phyloP scores from a whole-genome alignment of 2,888 invertebrate species.

The Leptinotarsa juncta region DNA sequence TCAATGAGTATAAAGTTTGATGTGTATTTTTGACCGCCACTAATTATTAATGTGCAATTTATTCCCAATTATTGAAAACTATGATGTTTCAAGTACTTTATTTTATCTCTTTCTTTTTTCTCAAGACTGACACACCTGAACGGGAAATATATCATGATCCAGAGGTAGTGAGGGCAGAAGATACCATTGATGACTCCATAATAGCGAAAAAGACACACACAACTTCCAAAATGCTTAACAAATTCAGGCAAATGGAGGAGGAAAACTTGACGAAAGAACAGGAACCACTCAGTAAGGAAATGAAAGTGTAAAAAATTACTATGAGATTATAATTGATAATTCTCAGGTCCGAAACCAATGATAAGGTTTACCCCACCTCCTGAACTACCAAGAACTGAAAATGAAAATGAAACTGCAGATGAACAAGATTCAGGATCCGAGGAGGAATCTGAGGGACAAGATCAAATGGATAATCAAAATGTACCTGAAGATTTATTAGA shows the following conservation, averaged over 20 bases:
- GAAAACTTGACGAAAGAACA: conserved; percentile 69
- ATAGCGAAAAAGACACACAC: conserved; percentile 75
- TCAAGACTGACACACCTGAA: conserved; percentile 75
- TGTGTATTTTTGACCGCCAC: too few relatives aligned
- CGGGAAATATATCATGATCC: conserved; percentile 81
- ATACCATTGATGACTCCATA: conserved; percentile 67
- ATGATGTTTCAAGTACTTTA: neutral
- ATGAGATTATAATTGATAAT: neutral
- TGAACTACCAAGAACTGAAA: conserved; percentile 67
- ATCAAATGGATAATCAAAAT: conserved; percentile 63
- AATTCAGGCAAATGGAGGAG: conserved; percentile 91
- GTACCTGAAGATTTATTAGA: conserved; percentile 60
- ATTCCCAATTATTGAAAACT: too few relatives aligned
- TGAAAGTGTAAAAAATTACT: neutral
- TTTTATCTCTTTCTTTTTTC: neutral
- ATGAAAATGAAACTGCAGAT: conserved; percentile 61
- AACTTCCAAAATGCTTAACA: conserved; percentile 86
- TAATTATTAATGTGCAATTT: too few relatives aligned
- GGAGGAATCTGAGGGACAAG: conserved; percentile 63
- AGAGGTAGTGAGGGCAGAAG: conserved; percentile 75
- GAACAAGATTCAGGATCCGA: conserved; percentile 57
- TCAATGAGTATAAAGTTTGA: too few relatives aligned
- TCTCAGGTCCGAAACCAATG: conserved; percentile 78
- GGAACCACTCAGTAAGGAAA: conserved; percentile 56
- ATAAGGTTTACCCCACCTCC: conserved; percentile 93